Evolutionary conservation across 1,140 invertebrate genomes (phyloP).

Genomic region (Drosophila baimaii): DNA sequence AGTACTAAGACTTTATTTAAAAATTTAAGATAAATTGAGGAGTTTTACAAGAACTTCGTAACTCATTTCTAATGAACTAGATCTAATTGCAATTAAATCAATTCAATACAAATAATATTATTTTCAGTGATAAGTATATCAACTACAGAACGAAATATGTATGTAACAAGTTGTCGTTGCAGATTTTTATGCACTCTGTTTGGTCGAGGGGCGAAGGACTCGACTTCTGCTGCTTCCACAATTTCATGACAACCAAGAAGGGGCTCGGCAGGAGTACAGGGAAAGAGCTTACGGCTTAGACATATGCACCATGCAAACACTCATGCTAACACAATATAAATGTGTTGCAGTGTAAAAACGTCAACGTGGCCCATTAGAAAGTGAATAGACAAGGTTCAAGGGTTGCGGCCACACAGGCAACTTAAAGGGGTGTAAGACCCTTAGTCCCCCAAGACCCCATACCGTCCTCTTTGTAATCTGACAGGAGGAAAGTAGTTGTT

Average conservation of each 20-base stretch:
- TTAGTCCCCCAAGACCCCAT: conserved; percentile 1
- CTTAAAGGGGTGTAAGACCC: conserved; percentile 18
- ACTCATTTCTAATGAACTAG: too few species aligned
- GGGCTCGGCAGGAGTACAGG: neutral
- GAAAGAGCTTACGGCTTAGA: conserved; percentile 35
- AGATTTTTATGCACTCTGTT: conserved; percentile 56
- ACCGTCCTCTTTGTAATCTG: conserved; percentile 24
- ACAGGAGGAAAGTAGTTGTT: conserved; percentile 37
- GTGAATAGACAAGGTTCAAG: conserved; percentile 57
- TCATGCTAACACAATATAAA: conserved; percentile 26
- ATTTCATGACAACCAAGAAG: conserved; percentile 56
- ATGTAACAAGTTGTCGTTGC: conserved; percentile 69
- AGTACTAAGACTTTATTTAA: too few species aligned
- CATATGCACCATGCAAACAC: conserved; percentile 37
- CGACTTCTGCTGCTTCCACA: conserved; percentile 29
- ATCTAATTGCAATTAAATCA: neutral
- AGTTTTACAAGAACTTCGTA: too few species aligned
- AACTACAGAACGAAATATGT: conserved; percentile 54
- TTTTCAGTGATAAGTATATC: neutral
- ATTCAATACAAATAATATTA: neutral
- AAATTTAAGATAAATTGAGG: too few species aligned
- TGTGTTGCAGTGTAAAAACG: conserved; percentile 52
- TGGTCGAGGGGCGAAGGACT: conserved; percentile 28
- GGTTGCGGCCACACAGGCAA: conserved; percentile 24
- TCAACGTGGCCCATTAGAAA: conserved; percentile 67